These are phyloP conservation scores for Cinclus mexicanus DNA, from an alignment of 2,113 vertebrate species.

Conservation along the genomic window DNA sequence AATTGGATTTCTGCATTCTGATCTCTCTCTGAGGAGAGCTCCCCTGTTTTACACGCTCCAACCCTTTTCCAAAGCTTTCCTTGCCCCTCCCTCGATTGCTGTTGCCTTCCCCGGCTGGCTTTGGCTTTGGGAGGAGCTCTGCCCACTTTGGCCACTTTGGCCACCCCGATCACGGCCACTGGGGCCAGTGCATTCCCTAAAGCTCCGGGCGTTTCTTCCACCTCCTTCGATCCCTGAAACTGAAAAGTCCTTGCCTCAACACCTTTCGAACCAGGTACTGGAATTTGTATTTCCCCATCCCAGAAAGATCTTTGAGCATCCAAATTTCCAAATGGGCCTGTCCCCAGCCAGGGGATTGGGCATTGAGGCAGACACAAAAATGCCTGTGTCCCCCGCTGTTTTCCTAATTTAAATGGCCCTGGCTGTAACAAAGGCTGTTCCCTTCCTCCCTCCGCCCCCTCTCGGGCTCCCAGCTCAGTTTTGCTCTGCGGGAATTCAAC, in stretches of 20 bases:
- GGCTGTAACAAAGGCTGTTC: background rate
- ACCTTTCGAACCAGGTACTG: rapidly evolving
- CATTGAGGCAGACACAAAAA: rapidly evolving
- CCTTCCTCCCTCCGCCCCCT: background rate
- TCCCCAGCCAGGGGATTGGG: background rate
- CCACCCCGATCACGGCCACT: no score
- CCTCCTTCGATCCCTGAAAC: background rate
- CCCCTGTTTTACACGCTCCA: no score
- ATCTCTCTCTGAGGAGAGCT: no score
- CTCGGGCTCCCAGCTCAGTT: background rate
- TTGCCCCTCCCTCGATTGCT: no score
- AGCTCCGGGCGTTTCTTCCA: rapidly evolving
- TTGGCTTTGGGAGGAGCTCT: no score
- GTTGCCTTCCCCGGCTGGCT: no score
- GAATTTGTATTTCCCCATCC: background rate
- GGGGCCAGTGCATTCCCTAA: background rate
- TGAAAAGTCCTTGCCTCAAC: background rate
- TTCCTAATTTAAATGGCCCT: rapidly evolving
- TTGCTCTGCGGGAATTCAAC: background rate
- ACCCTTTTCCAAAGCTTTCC: no score
- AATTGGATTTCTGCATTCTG: no score
- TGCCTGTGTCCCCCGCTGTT: rapidly evolving
- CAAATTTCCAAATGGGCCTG: no score
- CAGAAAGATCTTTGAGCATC: no score
- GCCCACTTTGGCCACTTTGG: no score